Evolutionary conservation across 2,797 vertebrate genomes (phyloP), one percentile per base, ranked within the genome.

Genomic region (Enteromius argenteus): DNA sequence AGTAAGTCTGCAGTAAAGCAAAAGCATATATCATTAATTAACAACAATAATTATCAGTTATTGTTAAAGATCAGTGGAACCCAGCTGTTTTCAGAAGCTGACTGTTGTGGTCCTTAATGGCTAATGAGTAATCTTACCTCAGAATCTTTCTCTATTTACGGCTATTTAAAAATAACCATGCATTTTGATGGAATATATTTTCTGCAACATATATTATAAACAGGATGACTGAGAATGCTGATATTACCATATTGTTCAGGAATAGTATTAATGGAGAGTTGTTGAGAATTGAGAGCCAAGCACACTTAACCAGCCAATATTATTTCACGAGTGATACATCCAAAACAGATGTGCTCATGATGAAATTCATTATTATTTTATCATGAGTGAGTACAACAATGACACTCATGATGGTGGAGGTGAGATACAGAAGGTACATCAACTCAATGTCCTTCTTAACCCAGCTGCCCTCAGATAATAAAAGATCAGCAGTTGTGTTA

Each of bases 391-490:
- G 42, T 19, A 21, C 69, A 74, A 82, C 13, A 82, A 82, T 39
- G 60, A 44, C 80, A 66, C 58, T 39, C 58, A 9, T 49, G 21
- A 5, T 82, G 80, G 15, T 82, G 42, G 49, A 82, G 71, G 71
- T 82, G 42, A 75, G 21, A 66, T 21, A 51, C 58, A 82, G 74
- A 74, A 64, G 80, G 56, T 72, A 60, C 19, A 30, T 42, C 53
- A 49, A n/a, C 8, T 58, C 19, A 72, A 81, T 58, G 32, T 21
- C 66, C 46, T 58, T 7, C 58, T 80, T 72, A 69, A 79, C 60
- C 82, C 79, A 76, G 82, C 62, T 79, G 68, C 14, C 68, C 66
- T 83, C 21, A 39, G 53, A 66, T 51, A 51, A 87, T n/a, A 73
- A 84, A 79, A 75, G 53, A 62, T 49, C 73, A 49, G 32, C 68